Conservation (phyloP, 1,140 invertebrate genomes). For the Lepeophtheirus salmonis region DNA sequence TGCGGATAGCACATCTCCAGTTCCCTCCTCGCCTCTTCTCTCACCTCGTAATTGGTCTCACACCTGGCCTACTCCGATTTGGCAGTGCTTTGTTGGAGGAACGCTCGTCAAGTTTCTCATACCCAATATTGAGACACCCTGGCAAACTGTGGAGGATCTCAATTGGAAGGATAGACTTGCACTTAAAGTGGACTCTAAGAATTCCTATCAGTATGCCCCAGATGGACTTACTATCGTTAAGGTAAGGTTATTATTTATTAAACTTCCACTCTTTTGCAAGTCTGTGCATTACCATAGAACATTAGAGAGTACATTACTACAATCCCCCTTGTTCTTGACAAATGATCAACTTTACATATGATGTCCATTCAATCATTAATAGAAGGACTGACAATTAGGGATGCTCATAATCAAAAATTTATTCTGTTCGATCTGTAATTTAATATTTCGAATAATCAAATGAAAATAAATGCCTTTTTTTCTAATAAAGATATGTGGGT, state of each 20-base stretch:
- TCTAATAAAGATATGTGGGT: too few relatives aligned
- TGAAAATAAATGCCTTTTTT: too few relatives aligned
- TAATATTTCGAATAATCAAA: too few relatives aligned
- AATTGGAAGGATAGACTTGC: slow-evolving; percentile 13
- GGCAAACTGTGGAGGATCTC: slow-evolving; percentile 15
- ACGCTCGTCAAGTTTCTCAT: slow-evolving; percentile 12
- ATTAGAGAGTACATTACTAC: not conserved
- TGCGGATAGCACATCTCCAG: slow-evolving; percentile 3
- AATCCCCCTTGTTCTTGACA: not conserved
- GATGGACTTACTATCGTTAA: slow-evolving; percentile 15
- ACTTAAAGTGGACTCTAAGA: slow-evolving; percentile 3
- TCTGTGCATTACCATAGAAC: not conserved
- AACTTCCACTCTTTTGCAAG: not conserved
- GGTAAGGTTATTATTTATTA: too few relatives aligned
- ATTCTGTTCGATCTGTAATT: too few relatives aligned
- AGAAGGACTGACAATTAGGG: too few relatives aligned
- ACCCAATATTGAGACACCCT: slow-evolving; percentile 10
- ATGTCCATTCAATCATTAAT: too few relatives aligned
- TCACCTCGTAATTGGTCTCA: not conserved
- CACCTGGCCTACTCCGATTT: slow-evolving; percentile 9
- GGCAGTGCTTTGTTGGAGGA: slow-evolving; percentile 15
- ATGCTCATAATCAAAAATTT: too few relatives aligned
- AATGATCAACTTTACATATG: too few relatives aligned
- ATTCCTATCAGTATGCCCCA: slow-evolving; percentile 16
- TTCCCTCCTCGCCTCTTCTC: slow-evolving; percentile 12